Conservation (phyloP, 1,140 invertebrate genomes). For the Cydia amplana region DNA sequence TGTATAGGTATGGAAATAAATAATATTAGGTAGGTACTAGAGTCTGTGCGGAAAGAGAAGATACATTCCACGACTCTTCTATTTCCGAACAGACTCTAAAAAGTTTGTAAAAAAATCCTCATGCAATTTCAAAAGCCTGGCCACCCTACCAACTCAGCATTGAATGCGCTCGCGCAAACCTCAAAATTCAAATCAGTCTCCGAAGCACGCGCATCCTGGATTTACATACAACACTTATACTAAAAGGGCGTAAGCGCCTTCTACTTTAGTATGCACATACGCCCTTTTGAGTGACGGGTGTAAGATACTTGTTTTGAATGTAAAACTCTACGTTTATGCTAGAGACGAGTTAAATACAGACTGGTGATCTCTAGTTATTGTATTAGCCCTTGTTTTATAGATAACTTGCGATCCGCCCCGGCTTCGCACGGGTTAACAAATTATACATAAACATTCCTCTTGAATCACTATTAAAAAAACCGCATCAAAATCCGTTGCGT, state of each 20-base stretch:
- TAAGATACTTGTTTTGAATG: conserved; percentile 55
- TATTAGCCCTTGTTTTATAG: no score
- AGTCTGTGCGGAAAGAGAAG: no score
- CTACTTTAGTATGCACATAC: not conserved
- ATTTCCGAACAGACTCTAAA: no score
- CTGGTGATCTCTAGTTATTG: not conserved
- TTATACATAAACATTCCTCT: no score
- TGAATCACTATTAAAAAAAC: no score
- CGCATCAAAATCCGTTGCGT: no score
- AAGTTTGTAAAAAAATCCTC: conserved; percentile 11
- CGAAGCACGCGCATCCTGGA: conserved; percentile 52
- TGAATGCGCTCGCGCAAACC: conserved; percentile 63
- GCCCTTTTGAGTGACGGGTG: not conserved
- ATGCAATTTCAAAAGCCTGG: not conserved
- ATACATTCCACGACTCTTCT: no score
- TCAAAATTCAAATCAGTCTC: conserved; percentile 75
- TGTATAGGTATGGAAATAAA: no score
- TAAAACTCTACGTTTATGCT: conserved; percentile 46
- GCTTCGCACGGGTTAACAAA: no score
- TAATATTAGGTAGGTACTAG: no score
- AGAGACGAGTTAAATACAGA: not conserved
- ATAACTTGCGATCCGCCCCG: no score
- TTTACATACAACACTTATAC: conserved; percentile 54
- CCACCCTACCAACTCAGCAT: conserved; percentile 57
- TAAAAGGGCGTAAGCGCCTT: not conserved